Base-by-base conservation (phyloP, 1,140 invertebrate genomes). In the Acyrthosiphon pisum region DNA sequence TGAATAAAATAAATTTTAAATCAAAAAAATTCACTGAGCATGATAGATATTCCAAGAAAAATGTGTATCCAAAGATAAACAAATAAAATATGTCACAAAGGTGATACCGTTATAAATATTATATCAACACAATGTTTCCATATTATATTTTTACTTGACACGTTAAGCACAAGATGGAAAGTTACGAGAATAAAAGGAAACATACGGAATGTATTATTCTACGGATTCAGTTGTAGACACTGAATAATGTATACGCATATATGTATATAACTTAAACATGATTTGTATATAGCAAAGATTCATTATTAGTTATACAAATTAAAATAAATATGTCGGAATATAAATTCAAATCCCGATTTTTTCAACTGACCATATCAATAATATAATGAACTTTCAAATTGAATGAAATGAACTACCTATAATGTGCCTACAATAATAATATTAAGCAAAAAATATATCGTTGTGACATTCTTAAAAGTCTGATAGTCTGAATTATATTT, bases 71-170 rank as follows among this genome's bases (percentile, higher is more conserved):
- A 46, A n/a, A n/a, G 26, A 86, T 14, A n/a, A 44, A 46, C 44
- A 86, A 48, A 46, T 46, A 46, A 46, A 46, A 30, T 76, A n/a
- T 76, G 30, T 46, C 26, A 48, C 84, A 86, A 84, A 84, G 37
- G 84, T 41, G 84, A 86, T n/a, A 46, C 84, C 14, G 23, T 46
- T 86, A 86, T 86, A 86, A 86, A 86, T 86, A 86, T 86, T 86
- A 46, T 86, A 86, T 86, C 26, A 44, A n/a, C 23, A 86, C 23
- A 48, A n/a, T 30, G 26, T 46, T 46, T 86, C 11, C 30, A n/a
- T 46, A 23, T 86, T 30, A n/a, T 86, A 86, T 46, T 86, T 86
- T 41, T 30, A 86, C 26, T 46, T 30, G 84, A 46, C 23, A 86
- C 26, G 84, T 86, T 46, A 44, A 86, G 30, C 26, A 86, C 14